These are phyloP conservation scores for Dysmachus trigonus DNA, from an alignment of 2,888 invertebrate genomes.

Conservation along the genomic window DNA sequence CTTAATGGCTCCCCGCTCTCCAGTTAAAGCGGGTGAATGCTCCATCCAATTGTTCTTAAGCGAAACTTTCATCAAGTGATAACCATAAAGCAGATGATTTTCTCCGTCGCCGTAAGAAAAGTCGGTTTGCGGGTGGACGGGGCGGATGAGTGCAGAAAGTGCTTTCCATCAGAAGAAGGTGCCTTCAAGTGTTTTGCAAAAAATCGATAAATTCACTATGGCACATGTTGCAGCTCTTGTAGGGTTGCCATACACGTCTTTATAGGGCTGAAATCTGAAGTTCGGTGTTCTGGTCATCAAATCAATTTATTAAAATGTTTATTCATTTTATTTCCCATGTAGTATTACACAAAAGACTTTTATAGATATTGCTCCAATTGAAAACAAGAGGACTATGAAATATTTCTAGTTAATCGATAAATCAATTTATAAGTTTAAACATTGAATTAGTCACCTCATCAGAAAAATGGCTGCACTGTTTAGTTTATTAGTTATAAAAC, in stretches of 20 bases:
- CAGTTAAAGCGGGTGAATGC: not conserved
- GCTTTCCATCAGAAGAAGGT: not conserved
- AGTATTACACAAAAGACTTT: too few species aligned
- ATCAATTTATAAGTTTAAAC: too few species aligned
- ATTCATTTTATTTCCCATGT: too few species aligned
- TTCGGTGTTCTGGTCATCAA: not conserved
- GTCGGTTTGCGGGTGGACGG: not conserved
- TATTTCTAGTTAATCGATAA: too few species aligned
- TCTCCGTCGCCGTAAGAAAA: not conserved
- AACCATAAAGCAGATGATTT: not conserved
- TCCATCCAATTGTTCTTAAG: not conserved
- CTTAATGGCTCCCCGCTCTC: not conserved
- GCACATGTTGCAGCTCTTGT: not conserved
- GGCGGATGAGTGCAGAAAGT: not conserved
- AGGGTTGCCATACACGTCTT: not conserved
- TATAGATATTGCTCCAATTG: too few species aligned
- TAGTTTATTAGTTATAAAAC: too few species aligned
- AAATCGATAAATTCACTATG: not conserved
- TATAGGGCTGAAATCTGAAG: not conserved
- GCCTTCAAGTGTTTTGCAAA: not conserved
- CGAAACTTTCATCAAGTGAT: not conserved
- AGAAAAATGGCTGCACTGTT: too few species aligned
- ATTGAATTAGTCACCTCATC: too few species aligned
- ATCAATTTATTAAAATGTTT: too few species aligned
- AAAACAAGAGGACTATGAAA: too few species aligned